phyloP scores from a whole-genome alignment of 1,140 invertebrate genomes.

The Drosophila rufa region DNA sequence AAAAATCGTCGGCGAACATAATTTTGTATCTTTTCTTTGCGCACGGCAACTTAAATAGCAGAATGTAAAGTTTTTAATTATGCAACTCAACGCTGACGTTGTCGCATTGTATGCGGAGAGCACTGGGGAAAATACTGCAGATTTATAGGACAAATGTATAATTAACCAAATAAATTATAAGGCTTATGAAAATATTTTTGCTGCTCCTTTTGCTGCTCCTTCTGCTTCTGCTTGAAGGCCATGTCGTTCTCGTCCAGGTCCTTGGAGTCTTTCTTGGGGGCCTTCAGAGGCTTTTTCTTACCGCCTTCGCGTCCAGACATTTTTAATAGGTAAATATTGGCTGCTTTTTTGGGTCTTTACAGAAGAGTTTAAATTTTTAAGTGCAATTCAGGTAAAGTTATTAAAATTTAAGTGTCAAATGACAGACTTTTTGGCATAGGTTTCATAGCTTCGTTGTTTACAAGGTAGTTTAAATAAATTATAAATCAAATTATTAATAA shows the following conservation, averaged over 20 bases:
- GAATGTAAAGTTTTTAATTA: slow-evolving; percentile 82
- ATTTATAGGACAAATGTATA: background rate
- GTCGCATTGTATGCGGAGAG: slow-evolving; percentile 30
- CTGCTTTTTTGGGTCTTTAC: background rate
- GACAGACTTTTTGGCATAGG: background rate
- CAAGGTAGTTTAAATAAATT: too few relatives aligned
- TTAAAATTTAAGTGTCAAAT: background rate
- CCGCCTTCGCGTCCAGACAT: slow-evolving; percentile 95
- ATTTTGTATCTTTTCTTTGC: slow-evolving; percentile 76
- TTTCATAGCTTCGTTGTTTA: background rate
- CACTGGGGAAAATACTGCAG: background rate
- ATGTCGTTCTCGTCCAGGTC: slow-evolving; percentile 93
- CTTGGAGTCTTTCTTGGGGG: slow-evolving; percentile 91
- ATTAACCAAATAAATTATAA: background rate
- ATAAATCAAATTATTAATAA: background rate
- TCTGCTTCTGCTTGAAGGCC: slow-evolving; percentile 90
- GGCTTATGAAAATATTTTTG: background rate
- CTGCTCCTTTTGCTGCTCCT: slow-evolving; percentile 93
- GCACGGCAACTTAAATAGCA: slow-evolving; percentile 76
- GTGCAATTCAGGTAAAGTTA: too few relatives aligned
- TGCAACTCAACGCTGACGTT: slow-evolving; percentile 64
- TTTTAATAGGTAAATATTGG: too few relatives aligned
- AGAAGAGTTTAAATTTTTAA: background rate
- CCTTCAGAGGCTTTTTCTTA: slow-evolving; percentile 95
- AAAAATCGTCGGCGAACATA: slow-evolving; percentile 38